Evolutionary conservation across 2,113 vertebrate species (phyloP).

Genomic region (Tiliqua scincoides): DNA sequence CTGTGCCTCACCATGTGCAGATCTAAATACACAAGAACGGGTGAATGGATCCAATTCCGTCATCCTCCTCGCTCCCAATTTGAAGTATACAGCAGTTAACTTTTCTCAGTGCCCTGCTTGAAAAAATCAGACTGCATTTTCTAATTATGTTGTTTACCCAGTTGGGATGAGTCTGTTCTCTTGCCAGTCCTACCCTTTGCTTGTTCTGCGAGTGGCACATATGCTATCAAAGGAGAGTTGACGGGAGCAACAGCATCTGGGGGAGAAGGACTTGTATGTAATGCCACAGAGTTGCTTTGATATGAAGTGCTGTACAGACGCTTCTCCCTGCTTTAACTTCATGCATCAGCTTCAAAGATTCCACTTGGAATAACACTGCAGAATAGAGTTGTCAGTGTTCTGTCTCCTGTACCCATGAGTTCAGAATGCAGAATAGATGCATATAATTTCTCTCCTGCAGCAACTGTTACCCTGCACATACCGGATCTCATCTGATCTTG

Average conservation of each 20-base stretch:
- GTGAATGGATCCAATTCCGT: not conserved
- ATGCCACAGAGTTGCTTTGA: slow-evolving; percentile 23
- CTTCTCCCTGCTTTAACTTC: slow-evolving; percentile 1
- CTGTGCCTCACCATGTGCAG: not conserved
- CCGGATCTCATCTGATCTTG: no score
- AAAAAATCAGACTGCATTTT: not conserved
- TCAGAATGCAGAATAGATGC: not conserved
- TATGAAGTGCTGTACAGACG: slow-evolving; percentile 8
- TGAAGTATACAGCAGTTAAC: not conserved
- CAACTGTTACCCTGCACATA: no score
- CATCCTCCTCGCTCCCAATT: no score
- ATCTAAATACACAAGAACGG: not conserved
- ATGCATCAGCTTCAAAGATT: slow-evolving; percentile 20
- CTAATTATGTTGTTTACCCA: slow-evolving; percentile 7
- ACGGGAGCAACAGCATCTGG: not conserved
- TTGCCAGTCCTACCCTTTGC: not conserved
- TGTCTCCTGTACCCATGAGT: not conserved
- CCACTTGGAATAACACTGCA: not conserved
- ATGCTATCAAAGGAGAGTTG: slow-evolving; percentile 23
- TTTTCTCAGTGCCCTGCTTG: not conserved
- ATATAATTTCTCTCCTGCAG: no score
- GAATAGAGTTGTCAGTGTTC: slow-evolving; percentile 10
- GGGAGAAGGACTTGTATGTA: not conserved
- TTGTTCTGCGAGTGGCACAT: not conserved
- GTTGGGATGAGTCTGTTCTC: not conserved